phyloP scores from a whole-genome alignment of 1,140 invertebrate species.

The Cheumatopsyche charites region DNA sequence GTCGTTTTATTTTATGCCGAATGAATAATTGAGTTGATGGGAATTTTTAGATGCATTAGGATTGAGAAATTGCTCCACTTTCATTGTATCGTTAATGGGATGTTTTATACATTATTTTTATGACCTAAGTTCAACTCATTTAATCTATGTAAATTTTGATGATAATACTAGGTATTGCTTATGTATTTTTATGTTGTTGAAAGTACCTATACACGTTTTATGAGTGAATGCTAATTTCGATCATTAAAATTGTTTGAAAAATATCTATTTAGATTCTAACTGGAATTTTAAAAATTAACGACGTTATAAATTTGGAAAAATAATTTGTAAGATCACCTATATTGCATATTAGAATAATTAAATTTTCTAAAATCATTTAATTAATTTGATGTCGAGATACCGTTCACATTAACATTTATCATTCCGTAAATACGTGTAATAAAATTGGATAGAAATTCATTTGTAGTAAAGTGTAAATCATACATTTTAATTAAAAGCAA shows the following conservation, averaged over 20 bases:
- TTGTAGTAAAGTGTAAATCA: too few species aligned
- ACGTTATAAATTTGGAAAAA: neutral
- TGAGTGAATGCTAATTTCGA: too few species aligned
- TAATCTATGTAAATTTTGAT: constrained; percentile 17
- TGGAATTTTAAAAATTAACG: neutral
- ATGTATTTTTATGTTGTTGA: neutral
- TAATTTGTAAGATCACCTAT: neutral
- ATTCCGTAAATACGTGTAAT: too few species aligned
- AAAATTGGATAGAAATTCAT: too few species aligned
- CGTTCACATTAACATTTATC: too few species aligned
- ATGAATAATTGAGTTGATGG: too few species aligned
- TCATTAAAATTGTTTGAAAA: neutral
- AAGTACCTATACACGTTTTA: too few species aligned
- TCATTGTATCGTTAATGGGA: neutral
- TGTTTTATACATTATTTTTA: neutral
- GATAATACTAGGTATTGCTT: constrained; percentile 1
- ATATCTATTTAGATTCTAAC: neutral
- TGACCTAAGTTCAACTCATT: neutral
- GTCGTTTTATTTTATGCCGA: too few species aligned
- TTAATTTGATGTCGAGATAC: neutral
- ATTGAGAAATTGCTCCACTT: neutral
- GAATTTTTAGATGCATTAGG: too few species aligned
- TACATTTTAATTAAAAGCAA: too few species aligned
- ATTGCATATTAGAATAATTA: neutral
- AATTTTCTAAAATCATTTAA: neutral